Conservation (phyloP, 2,888 invertebrate species). For the Polydrusus pterygomalis region DNA sequence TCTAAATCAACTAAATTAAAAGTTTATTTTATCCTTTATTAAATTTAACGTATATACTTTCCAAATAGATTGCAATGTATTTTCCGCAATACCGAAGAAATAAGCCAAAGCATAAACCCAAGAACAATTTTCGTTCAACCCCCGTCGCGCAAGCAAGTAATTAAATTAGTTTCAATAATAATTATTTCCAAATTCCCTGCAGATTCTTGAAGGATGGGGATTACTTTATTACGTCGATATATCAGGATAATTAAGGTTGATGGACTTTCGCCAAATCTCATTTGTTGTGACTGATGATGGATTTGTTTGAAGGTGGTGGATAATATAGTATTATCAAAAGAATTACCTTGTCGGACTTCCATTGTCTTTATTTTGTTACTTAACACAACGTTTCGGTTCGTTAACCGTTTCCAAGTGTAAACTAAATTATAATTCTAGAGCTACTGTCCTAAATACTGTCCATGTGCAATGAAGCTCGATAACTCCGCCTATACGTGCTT, state of each 20-base stretch:
- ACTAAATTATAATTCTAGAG: too few relatives aligned
- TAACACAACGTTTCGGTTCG: too few relatives aligned
- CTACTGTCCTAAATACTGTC: too few relatives aligned
- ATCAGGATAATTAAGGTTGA: background rate
- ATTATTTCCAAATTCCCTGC: slow-evolving; percentile 18
- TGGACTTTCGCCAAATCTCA: background rate
- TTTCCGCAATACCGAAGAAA: slow-evolving; percentile 17
- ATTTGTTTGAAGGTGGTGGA: too few relatives aligned
- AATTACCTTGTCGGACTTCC: too few relatives aligned
- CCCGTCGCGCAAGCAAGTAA: slow-evolving; percentile 5
- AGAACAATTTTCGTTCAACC: slow-evolving; percentile 10
- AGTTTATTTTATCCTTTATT: slow-evolving; percentile 1
- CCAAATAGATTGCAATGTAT: background rate
- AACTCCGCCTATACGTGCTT: too few relatives aligned
- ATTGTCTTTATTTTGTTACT: too few relatives aligned
- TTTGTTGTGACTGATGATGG: too few relatives aligned
- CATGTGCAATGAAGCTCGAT: too few relatives aligned
- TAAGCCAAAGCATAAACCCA: slow-evolving; percentile 22
- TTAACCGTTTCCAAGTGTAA: too few relatives aligned
- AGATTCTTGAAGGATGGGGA: background rate
- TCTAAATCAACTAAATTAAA: background rate
- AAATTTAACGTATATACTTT: background rate
- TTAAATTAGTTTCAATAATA: slow-evolving; percentile 18
- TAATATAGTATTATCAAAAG: too few relatives aligned
- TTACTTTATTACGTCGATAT: slow-evolving; percentile 7